phyloP scores from a whole-genome alignment of 2,113 vertebrate species.

The Macaca nemestrina region DNA sequence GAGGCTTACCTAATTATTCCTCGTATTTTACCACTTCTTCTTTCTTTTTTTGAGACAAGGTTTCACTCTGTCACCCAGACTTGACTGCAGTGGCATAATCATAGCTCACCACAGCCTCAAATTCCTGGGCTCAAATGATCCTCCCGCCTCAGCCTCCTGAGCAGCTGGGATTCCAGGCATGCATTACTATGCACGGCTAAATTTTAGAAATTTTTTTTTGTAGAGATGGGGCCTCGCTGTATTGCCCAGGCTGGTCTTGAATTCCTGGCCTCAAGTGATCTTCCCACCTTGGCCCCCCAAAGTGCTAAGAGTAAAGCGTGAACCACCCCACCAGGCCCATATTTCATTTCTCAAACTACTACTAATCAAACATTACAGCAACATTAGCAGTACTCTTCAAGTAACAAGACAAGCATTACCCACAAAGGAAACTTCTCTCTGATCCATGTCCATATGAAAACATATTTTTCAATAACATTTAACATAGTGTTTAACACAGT shows the following conservation, averaged over 20 bases:
- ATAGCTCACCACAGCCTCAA: no score
- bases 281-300: no score
- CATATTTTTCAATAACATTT: not conserved
- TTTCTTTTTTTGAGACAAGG: not conserved
- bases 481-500: not conserved
- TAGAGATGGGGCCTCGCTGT: no score
- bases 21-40: not conserved
- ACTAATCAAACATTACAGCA: not conserved
- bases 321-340: not conserved
- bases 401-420: not conserved
- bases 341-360: slow-evolving; percentile 34
- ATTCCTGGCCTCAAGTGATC: no score
- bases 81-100: no score
- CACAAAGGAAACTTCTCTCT: not conserved
- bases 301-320: no score
- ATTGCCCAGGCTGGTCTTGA: no score
- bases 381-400: not conserved
- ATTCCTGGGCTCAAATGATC: no score
- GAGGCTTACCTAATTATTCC: not conserved
- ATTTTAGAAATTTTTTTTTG: no score
- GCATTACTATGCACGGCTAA: no score
- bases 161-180: no score
- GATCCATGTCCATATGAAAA: not conserved
- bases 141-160: no score
- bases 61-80: not conserved